Evolutionary conservation across 2,888 invertebrate genomes (phyloP).

Genomic region (Cristatella mucedo): DNA sequence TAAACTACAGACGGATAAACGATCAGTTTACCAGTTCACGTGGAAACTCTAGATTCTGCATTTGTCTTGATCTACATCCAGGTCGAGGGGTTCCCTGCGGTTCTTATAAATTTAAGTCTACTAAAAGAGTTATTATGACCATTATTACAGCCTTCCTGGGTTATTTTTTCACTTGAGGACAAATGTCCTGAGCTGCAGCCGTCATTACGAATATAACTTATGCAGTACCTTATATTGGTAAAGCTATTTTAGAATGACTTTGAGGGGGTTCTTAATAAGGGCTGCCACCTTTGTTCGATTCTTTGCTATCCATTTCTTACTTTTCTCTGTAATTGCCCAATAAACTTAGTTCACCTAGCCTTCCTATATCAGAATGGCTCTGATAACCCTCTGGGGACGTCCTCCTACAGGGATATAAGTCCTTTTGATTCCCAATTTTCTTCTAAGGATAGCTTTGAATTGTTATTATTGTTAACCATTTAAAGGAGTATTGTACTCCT

Average conservation of each 20-base stretch:
- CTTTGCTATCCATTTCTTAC: slow-evolving; percentile 55
- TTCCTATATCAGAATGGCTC: slow-evolving; percentile 54
- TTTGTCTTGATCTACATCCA: slow-evolving; percentile 52
- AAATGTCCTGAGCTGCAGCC: no score
- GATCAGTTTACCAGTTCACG: slow-evolving; percentile 54
- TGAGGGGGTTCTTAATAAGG: slow-evolving; percentile 61
- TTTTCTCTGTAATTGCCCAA: slow-evolving; percentile 50
- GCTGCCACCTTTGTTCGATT: slow-evolving; percentile 61
- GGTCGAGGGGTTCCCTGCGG: slow-evolving; percentile 49
- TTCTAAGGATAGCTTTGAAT: slow-evolving; percentile 46
- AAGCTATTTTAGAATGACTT: slow-evolving; percentile 50
- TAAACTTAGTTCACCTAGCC: slow-evolving; percentile 50
- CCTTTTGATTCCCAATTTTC: slow-evolving; percentile 53
- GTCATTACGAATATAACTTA: no score
- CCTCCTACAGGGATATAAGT: slow-evolving; percentile 52
- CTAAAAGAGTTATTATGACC: slow-evolving; percentile 51
- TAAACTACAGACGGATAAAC: slow-evolving; percentile 53
- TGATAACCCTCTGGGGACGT: slow-evolving; percentile 50
- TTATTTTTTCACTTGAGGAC: slow-evolving; percentile 62
- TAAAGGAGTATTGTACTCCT: slow-evolving; percentile 44
- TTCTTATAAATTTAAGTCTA: slow-evolving; percentile 42
- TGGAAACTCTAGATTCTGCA: slow-evolving; percentile 56
- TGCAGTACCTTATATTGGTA: slow-evolving; percentile 53
- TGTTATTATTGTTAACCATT: slow-evolving; percentile 10
- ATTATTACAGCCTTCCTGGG: slow-evolving; percentile 62